Percentiles rank a stretch among this genome's conserved stretches.
phyloP scores from a whole-genome alignment of 2,797 vertebrate species.

The Urophycis tenuis region DNA sequence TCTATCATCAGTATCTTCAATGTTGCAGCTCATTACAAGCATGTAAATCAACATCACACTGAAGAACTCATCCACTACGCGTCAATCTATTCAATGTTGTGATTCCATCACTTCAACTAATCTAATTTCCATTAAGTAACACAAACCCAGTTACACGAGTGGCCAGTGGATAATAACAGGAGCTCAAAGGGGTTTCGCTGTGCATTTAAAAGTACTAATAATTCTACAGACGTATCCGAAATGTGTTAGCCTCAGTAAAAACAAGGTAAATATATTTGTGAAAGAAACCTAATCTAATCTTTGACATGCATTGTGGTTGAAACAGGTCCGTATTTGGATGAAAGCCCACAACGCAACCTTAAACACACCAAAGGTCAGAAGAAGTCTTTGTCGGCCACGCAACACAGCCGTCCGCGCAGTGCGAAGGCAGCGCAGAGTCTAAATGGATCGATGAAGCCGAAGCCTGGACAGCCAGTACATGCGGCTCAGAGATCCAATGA shows the following conservation, averaged over 20 bases:
- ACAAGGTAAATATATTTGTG: background rate
- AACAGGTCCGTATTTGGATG: background rate
- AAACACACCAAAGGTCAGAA: background rate
- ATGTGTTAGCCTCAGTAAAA: too few relatives aligned
- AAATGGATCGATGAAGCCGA: background rate
- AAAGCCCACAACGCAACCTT: background rate
- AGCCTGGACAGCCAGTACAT: background rate
- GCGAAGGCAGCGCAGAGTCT: background rate
- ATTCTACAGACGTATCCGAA: too few relatives aligned
- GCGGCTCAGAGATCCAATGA: too few relatives aligned
- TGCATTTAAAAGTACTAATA: too few relatives aligned
- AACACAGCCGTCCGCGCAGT: background rate
- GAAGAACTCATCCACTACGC: background rate
- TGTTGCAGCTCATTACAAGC: too few relatives aligned
- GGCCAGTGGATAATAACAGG: background rate
- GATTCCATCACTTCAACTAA: background rate
- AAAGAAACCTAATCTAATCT: background rate
- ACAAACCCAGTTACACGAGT: background rate
- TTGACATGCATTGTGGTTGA: background rate
- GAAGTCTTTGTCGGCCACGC: background rate
- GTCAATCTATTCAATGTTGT: background rate
- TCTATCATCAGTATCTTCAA: too few relatives aligned
- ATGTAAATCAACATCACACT: too few relatives aligned
- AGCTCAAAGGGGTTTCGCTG: background rate
- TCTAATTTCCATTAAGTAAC: background rate